A percentile compares a stretch with the other conserved stretches of the same genome.
phyloP scores from a whole-genome alignment of 1,140 invertebrate genomes.

The Neodiprion pinetum region DNA sequence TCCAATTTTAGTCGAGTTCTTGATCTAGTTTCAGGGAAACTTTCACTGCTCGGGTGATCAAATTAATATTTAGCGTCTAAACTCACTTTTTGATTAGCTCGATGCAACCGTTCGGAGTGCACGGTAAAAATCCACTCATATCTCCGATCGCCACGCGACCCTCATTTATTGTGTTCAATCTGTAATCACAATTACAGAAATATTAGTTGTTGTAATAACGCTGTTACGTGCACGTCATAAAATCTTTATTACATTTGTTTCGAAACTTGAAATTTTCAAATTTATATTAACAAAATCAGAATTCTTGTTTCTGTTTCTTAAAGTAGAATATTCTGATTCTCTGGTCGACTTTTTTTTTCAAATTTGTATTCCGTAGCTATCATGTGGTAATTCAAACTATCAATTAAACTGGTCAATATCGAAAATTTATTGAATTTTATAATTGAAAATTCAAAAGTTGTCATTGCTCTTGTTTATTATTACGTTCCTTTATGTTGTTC shows the following conservation, averaged over 20 bases:
- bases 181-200: conserved; percentile 52
- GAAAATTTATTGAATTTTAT: no score
- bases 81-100: conserved; percentile 83
- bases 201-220: not conserved
- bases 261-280: not conserved
- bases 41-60: no score
- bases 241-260: no score
- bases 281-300: not conserved
- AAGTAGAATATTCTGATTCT: not conserved
- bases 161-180: conserved; percentile 89
- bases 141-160: conserved; percentile 87
- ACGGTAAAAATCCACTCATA: conserved; percentile 87
- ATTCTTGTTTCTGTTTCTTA: not conserved
- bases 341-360: not conserved
- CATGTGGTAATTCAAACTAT: no score
- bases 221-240: no score
- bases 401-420: no score
- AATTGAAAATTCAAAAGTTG: no score
- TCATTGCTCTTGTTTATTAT: no score
- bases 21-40: no score
- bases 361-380: no score
- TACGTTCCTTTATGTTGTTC: no score
- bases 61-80: conserved; percentile 3
- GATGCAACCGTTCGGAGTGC: conserved; percentile 92
- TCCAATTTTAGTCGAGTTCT: no score